A percentile compares a stretch with the other conserved stretches of the same genome.
phyloP scores from a whole-genome alignment of 2,113 vertebrate species.

The Dicerorhinus sumatrensis region DNA sequence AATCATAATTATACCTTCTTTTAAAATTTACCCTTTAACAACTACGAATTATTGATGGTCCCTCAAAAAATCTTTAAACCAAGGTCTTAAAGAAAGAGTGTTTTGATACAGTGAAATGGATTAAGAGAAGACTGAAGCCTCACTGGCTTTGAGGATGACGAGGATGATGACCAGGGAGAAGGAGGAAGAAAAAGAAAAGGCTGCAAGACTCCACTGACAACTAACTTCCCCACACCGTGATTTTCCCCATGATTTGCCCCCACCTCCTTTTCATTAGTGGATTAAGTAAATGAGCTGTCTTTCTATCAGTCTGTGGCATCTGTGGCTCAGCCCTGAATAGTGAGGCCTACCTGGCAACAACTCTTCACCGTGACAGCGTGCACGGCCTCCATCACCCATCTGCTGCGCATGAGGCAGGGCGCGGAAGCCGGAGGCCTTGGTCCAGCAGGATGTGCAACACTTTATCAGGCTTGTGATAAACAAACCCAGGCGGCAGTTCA shows the following conservation, averaged over 20 bases:
- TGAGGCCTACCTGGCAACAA: neutral
- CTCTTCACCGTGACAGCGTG: neutral
- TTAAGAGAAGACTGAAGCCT: neutral
- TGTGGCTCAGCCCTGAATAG: neutral
- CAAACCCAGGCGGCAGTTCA: neutral
- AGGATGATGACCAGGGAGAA: neutral
- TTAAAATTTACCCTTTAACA: constrained; percentile 28
- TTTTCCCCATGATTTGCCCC: neutral
- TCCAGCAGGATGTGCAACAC: neutral
- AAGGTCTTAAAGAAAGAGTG: neutral
- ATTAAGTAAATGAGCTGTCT: neutral
- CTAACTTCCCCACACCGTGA: neutral
- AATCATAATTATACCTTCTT: neutral
- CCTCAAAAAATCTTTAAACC: neutral
- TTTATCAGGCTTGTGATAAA: neutral
- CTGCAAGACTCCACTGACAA: neutral
- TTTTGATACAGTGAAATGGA: neutral
- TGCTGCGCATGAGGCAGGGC: neutral
- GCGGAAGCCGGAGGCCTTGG: neutral
- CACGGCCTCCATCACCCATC: neutral
- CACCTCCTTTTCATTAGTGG: neutral
- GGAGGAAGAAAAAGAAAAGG: neutral
- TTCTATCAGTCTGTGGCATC: neutral
- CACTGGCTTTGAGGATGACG: neutral
- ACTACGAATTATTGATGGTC: neutral